Percentiles rank a stretch among this genome's conserved stretches.
Evolutionary conservation across 2,888 invertebrate genomes (phyloP).

Genomic region (Tenthredo amoena): DNA sequence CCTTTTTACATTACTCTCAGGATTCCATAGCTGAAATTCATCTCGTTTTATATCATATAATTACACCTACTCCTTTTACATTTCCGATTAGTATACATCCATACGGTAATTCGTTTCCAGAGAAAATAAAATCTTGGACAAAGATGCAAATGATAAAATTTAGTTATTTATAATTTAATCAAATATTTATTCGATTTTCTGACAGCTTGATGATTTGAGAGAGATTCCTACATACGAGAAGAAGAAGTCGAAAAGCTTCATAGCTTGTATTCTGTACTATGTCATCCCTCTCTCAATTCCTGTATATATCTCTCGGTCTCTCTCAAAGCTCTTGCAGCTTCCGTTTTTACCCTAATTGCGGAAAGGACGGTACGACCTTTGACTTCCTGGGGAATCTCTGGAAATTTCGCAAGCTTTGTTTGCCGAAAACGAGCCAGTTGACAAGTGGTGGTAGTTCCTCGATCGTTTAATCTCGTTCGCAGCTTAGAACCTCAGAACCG

Average conservation of each 20-base stretch:
- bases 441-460: constrained; percentile 49
- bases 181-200: background rate
- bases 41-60: background rate
- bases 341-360: constrained; percentile 50
- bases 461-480: constrained; percentile 51
- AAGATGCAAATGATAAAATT: background rate
- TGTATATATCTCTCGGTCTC: background rate
- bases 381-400: constrained; percentile 46
- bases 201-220: background rate
- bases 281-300: background rate
- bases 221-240: too few species aligned
- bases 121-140: background rate
- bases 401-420: constrained; percentile 49
- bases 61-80: background rate
- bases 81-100: background rate
- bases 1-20: background rate
- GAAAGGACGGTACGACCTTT: constrained; percentile 45
- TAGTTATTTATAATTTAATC: background rate
- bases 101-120: background rate
- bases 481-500: constrained; percentile 41
- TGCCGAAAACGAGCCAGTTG: constrained; percentile 42
- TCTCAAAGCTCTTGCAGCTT: background rate
- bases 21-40: background rate
- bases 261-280: background rate
- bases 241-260: too few species aligned